Evolutionary conservation across 1,140 invertebrate species (phyloP), one percentile per base, ranked within the genome.

Genomic region (Drosophila sp.): DNA sequence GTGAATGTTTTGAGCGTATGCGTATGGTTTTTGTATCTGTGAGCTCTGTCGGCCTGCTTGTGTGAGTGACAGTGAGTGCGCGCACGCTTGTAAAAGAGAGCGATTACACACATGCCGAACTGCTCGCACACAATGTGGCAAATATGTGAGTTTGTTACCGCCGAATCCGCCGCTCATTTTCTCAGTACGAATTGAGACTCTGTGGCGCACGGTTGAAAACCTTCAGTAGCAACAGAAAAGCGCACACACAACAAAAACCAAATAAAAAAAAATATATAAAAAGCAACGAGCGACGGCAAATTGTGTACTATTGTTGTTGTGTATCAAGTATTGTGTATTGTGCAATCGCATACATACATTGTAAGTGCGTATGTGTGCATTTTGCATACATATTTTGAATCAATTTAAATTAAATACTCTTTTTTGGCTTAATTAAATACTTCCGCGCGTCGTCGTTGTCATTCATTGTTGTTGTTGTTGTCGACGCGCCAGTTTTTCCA

Each of bases 341-440:
- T 79, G 48, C 61, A 70, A 18, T 41, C 43, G 45, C 27, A 21
- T 56, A 46, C 61, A 43, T 66, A 66, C 66, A 36, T 66, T 54
- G 48, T 58, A 78, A 34, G 67, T 71, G 57, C 40, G 36, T 70
- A 46, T 36, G 46, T 66, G 69, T 86, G 78, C 74, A 84, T 77
- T 77, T 72, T 67, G 76, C 80, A 78, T 81, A 76, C 53, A 25
- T 64, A 64, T 64, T 69, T 45, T 53, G 29, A 87, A 87, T 77
- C 64, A 78, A 84, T 77, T 86, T 81, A 81, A 84, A 84, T 87
- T 81, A 84, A 87, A 84, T 87, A 81, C 78, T 81, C 78, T 81
- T 82, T 86, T 67, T 67, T 67, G 80, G 71, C 75, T 86, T 81
- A 87, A 86, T 87, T 86, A 86, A 86, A 86, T 86, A 86, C 82